These are phyloP conservation scores for Natator depressus DNA, from an alignment of 2,113 vertebrate genomes.

Conservation along the genomic window DNA sequence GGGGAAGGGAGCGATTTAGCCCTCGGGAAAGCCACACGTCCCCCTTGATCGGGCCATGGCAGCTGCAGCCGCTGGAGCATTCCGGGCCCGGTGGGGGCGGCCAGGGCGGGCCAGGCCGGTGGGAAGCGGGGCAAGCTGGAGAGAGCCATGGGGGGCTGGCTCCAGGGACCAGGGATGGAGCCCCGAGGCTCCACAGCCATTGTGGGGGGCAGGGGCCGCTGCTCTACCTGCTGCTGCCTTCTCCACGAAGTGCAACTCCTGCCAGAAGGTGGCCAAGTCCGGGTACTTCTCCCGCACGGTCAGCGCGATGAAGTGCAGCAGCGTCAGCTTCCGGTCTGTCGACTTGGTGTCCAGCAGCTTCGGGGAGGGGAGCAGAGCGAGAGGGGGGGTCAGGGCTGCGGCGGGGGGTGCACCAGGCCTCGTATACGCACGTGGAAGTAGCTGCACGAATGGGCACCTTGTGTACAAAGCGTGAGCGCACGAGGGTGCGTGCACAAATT, in stretches of 20 bases:
- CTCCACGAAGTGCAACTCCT: conserved; percentile 95
- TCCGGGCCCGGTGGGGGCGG: neutral
- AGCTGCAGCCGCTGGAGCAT: neutral
- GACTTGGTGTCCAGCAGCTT: conserved; percentile 99
- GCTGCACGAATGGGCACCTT: neutral
- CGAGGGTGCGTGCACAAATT: too few species aligned
- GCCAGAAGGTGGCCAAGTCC: conserved; percentile 92
- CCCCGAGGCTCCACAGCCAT: neutral
- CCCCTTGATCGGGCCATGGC: neutral
- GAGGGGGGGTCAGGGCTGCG: neutral
- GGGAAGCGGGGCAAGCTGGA: neutral
- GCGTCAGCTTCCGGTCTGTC: conserved; percentile 94
- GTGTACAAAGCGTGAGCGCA: too few species aligned
- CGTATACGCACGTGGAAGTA: too few species aligned
- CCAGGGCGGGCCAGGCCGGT: neutral
- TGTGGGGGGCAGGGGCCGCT: neutral
- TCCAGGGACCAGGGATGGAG: neutral
- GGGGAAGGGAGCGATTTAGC: neutral
- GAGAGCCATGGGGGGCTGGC: neutral
- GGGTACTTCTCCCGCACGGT: conserved; percentile 95
- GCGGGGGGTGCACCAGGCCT: neutral
- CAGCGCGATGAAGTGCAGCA: conserved; percentile 96
- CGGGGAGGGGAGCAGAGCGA: neutral
- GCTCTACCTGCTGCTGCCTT: conserved; percentile 93
- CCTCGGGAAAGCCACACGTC: neutral